Base-by-base conservation (phyloP, 2,888 invertebrate genomes). In the Drosophila incognita region DNA sequence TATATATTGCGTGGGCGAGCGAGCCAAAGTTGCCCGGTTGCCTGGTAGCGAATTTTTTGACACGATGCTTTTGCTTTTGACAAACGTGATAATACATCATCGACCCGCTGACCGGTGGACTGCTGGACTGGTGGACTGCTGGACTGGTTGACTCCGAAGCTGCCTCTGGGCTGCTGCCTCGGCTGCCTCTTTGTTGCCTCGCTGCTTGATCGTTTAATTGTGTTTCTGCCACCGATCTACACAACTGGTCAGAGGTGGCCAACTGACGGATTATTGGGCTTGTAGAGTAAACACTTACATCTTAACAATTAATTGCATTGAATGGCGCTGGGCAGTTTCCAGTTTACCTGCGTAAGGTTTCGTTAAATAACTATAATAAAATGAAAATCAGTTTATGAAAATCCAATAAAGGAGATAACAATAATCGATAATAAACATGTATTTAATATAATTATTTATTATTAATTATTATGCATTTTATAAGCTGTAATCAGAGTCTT, bases 171-270 rank as follows among this genome's bases (percentile, higher is more conserved):
- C n/a, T n/a, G 27, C 46, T 54, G 51, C 27, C 15, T 15, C 15
- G 10, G 27, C 7, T 24, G 54, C 24, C 36, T 49, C 77, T 46
- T 57, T 49, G 18, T 27, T 15, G 51, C 11, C 52, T 18, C 24
- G 24, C 24, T 56, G 63, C 52, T 56, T 81, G 87, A 87, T 89
- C 62, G 76, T 87, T 84, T 89, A 89, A 89, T 84, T 87, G 85
- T 66, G 51, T 58, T 36, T 49, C 57, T 46, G 56, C 21, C 60
- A 33, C 63, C 52, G 59, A 68, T 57, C 31, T 40, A 29, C 29
- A 31, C 46, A 54, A 21, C n/a, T 48, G 49, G 27, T 52, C 62
- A 33, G 40, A 63, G 58, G 21, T 58, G 64, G 35, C 35, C 54
- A 51, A 49, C 13, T 56, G 53, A 65, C 33, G 31, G 74, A 70